Evolutionary conservation across 2,113 vertebrate species (phyloP).

Genomic region (Equus quagga): DNA sequence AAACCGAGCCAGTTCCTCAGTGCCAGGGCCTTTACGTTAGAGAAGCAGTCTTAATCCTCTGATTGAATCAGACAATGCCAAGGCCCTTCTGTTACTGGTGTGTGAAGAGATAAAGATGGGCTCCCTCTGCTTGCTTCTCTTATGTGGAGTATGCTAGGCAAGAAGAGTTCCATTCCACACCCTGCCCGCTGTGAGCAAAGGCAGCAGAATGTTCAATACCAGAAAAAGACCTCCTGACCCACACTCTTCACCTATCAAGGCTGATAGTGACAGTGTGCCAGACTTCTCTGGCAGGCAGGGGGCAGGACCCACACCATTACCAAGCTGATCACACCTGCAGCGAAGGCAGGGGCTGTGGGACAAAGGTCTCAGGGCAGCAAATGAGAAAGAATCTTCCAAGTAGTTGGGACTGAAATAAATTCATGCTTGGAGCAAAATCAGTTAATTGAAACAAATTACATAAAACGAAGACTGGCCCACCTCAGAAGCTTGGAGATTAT

Average conservation of each 20-base stretch:
- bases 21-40: neutral
- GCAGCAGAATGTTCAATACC: neutral
- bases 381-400: neutral
- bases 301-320: neutral
- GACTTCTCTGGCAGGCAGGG: neutral
- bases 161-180: neutral
- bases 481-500: neutral
- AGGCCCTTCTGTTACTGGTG: neutral
- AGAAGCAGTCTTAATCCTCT: neutral
- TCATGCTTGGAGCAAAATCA: neutral
- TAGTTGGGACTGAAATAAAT: neutral
- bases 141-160: neutral
- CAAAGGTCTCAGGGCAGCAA: neutral
- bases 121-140: neutral
- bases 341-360: neutral
- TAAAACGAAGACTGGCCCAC: neutral
- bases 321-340: neutral
- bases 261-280: neutral
- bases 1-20: neutral
- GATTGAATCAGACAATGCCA: neutral
- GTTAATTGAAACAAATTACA: slow-evolving; percentile 14
- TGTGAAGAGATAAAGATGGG: neutral
- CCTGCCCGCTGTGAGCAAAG: neutral
- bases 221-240: slow-evolving; percentile 19
- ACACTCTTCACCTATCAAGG: slow-evolving; percentile 3